phyloP scores from a whole-genome alignment of 2,888 invertebrate genomes.

The Pocota personata region DNA sequence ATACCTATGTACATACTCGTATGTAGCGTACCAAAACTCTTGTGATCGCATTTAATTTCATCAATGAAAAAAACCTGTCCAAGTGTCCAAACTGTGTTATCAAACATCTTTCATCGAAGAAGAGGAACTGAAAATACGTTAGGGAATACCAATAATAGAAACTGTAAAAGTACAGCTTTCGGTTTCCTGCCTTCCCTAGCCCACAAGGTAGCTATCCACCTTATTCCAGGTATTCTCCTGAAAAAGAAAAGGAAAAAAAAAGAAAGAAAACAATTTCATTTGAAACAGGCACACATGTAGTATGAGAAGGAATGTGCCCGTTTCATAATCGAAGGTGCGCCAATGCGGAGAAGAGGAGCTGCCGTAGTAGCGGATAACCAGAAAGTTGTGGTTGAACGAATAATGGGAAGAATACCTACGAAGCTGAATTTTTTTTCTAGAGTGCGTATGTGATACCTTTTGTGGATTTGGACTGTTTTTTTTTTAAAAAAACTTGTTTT shows the following conservation, averaged over 20 bases:
- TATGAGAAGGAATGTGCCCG: constrained; percentile 53
- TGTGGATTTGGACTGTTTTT: constrained; percentile 1
- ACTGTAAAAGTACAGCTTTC: constrained; percentile 50
- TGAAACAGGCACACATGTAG: constrained; percentile 15
- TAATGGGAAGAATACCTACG: constrained; percentile 17
- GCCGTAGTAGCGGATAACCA: constrained; percentile 2
- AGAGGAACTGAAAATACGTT: constrained; percentile 1
- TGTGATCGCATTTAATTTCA: constrained; percentile 34
- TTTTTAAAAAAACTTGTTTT: constrained; percentile 18
- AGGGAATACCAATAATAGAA: constrained; percentile 52
- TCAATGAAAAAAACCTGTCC: constrained; percentile 68
- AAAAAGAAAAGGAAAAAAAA: constrained; percentile 27
- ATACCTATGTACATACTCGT: too few relatives aligned
- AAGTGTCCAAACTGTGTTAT: constrained; percentile 22
- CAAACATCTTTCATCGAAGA: constrained; percentile 16
- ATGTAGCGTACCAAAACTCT: background rate
- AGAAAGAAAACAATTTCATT: constrained; percentile 20
- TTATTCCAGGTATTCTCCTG: constrained; percentile 36
- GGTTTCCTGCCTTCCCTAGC: background rate
- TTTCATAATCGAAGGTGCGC: constrained; percentile 67
- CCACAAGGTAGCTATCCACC: background rate
- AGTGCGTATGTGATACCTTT: constrained; percentile 8
- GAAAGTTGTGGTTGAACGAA: constrained; percentile 15
- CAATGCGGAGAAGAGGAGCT: constrained; percentile 50
- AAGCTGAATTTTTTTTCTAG: background rate